phyloP scores from a whole-genome alignment of 2,797 vertebrate genomes.

The Xenentodon cancila region DNA sequence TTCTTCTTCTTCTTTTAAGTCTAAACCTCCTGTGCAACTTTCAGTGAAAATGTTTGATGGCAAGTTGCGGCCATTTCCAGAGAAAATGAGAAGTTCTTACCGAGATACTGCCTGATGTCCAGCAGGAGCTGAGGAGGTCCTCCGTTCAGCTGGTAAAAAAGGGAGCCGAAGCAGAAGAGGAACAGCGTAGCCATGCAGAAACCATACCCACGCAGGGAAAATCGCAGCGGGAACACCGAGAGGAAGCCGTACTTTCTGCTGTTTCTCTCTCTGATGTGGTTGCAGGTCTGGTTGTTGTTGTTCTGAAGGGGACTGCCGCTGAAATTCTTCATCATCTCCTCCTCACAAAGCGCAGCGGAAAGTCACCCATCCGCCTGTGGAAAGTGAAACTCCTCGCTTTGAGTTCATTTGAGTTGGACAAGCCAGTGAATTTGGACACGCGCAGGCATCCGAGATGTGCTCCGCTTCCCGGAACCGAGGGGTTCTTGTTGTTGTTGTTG shows the following conservation, averaged over 20 bases:
- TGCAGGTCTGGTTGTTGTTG: conserved; percentile 79
- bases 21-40: too few species aligned
- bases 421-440: conserved; percentile 47
- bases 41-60: background rate
- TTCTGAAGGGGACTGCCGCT: conserved; percentile 79
- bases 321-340: conserved; percentile 92
- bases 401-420: conserved; percentile 63
- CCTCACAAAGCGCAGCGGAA: conserved; percentile 85
- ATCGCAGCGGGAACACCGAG: conserved; percentile 80
- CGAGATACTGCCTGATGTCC: conserved; percentile 93
- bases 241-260: conserved; percentile 79
- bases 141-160: conserved; percentile 94
- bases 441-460: conserved; percentile 46
- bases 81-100: conserved; percentile 81
- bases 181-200: conserved; percentile 94
- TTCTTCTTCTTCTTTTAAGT: too few species aligned
- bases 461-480: conserved; percentile 54
- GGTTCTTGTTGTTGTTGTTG: conserved; percentile 22
- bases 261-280: conserved; percentile 80
- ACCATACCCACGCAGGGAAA: conserved; percentile 91
- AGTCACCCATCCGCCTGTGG: conserved; percentile 89
- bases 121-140: conserved; percentile 93
- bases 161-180: conserved; percentile 92
- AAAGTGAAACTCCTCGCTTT: conserved; percentile 74
- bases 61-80: conserved; percentile 1